Percentiles rank a stretch among this genome's conserved stretches.
Conservation (phyloP, 2,888 invertebrate species). For the Subacronicta megacephala region DNA sequence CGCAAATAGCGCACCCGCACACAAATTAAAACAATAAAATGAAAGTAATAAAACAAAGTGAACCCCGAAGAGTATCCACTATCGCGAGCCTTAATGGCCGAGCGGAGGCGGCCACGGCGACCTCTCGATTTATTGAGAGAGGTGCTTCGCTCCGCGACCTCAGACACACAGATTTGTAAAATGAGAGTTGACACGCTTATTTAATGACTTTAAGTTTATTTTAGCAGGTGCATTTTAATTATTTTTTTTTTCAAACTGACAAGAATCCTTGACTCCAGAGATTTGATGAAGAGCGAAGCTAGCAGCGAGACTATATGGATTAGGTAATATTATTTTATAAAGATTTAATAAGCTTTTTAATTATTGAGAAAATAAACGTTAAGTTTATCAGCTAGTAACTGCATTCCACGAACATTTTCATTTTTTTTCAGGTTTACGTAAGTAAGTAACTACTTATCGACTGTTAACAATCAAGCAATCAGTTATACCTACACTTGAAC, state of each 20-base stretch:
- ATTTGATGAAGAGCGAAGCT: background rate
- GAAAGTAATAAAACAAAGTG: conserved; percentile 88
- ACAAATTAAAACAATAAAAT: conserved; percentile 90
- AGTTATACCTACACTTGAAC: background rate
- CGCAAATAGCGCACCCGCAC: conserved; percentile 89
- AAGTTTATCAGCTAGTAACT: no score
- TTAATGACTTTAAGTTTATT: conserved; percentile 22
- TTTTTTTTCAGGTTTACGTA: no score
- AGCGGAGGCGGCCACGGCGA: conserved; percentile 77
- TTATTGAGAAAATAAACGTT: no score
- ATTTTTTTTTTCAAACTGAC: background rate
- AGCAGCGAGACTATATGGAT: background rate
- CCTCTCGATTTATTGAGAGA: conserved; percentile 80
- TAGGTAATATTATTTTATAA: background rate
- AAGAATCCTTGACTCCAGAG: background rate
- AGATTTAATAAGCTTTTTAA: background rate
- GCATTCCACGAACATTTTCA: no score
- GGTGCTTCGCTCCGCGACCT: conserved; percentile 62
- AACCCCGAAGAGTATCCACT: conserved; percentile 83
- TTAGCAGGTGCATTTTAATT: conserved; percentile 13
- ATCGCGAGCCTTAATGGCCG: conserved; percentile 87
- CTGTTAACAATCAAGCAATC: conserved; percentile 15
- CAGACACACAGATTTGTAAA: conserved; percentile 61
- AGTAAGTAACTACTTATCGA: no score
- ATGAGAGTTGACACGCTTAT: conserved; percentile 33